Base-by-base conservation (phyloP, 2,797 vertebrate species). In the Macroramphosus scolopax region DNA sequence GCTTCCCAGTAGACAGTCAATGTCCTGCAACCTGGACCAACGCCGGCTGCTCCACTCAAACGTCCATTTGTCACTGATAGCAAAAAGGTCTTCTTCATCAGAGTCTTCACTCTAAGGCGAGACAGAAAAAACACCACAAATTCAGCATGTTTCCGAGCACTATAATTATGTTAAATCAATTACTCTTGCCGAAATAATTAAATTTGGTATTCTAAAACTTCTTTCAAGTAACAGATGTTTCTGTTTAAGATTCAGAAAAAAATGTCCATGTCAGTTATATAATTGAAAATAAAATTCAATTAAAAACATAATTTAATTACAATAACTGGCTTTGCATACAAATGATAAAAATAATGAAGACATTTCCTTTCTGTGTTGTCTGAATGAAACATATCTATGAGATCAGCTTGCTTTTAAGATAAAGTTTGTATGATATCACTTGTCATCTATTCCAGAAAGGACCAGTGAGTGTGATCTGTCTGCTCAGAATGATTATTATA, bases 51-150 rank as follows among this genome's bases (percentile, higher is more conserved):
- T 94, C 89, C 92, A 93, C 83, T 98, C 95, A 89, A 98, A 99
- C 58, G 94, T 98, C 96, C 97, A 98, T 94, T 95, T 96, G 89
- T 94, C 94, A 68, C 97, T 98, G 86, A 99, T 93, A 28, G 94
- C 94, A 67, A 96, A 97, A 54, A 94, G 84, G 31, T 98, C 95
- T 81, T 99, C 97, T 82, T 98, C 96, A 92, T 99, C 97, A 1
- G 97, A 99, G 85, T 98, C 95, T 83, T 98, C 96, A 83, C 91
- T 93, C 97, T 99, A 60, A 3, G 55, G 73, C 62, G 32, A 81
- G 2, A 42, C 7, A 70, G 4, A 17, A 40, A 62, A 6, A 17
- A 24, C 41, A 14, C 24, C 12, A 25, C 20, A 3, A 18, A 22
- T 35, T 47, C 7, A 42, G 32, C 16, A 42, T 20, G 17, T 17